These are phyloP conservation scores for Caranx ignobilis DNA, from an alignment of 2,113 vertebrate species.

Conservation along the genomic window DNA sequence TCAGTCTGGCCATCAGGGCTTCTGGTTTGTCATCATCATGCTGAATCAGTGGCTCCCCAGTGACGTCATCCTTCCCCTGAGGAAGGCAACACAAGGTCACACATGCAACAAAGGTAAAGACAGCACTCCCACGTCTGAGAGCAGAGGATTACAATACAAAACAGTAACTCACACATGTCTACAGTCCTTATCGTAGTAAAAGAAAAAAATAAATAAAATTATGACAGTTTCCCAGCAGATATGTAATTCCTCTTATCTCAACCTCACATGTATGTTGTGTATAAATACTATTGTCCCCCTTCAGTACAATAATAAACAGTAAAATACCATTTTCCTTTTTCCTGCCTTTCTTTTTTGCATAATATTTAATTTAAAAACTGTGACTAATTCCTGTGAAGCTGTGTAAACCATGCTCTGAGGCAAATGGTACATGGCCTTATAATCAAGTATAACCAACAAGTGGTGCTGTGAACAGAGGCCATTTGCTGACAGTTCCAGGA, in stretches of 20 bases:
- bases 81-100: conserved; percentile 37
- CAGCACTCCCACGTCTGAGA: neutral
- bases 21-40: conserved; percentile 93
- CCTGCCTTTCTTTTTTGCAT: neutral
- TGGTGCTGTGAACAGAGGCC: neutral
- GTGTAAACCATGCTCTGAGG: neutral
- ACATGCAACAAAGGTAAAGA: conserved; percentile 5
- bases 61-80: conserved; percentile 93
- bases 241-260: neutral
- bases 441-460: neutral
- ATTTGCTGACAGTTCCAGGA: neutral
- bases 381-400: neutral
- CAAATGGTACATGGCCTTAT: neutral
- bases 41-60: conserved; percentile 91
- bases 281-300: neutral
- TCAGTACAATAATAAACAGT: neutral
- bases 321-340: neutral
- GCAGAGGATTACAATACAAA: neutral
- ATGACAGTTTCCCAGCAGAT: too few relatives aligned
- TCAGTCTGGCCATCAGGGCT: conserved; percentile 89
- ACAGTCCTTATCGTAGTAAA: neutral
- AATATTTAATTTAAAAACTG: neutral
- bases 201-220: neutral
- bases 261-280: neutral
- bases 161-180: neutral